These are phyloP conservation scores for Telmatochromis sp. DNA, from an alignment of 2,113 vertebrate species.

Conservation along the genomic window DNA sequence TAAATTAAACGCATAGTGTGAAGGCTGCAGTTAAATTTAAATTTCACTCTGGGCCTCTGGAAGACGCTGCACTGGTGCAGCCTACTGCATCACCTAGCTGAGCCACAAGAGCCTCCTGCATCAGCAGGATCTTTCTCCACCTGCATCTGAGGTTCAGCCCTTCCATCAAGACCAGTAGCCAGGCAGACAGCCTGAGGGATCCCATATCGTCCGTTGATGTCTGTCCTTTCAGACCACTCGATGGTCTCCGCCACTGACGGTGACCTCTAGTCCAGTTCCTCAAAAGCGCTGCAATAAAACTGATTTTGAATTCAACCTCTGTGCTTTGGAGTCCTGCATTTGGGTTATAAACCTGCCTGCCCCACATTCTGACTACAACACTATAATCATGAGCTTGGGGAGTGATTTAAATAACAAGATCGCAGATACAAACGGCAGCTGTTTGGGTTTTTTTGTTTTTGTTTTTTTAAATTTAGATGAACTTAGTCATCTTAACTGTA, in stretches of 20 bases:
- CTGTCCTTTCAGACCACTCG: background rate
- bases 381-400: background rate
- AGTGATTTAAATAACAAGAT: background rate
- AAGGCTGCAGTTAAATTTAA: background rate
- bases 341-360: background rate
- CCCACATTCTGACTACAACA: background rate
- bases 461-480: background rate
- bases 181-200: background rate
- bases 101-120: background rate
- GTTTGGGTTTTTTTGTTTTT: background rate
- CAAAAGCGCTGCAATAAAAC: background rate
- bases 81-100: background rate
- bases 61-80: background rate
- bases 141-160: background rate
- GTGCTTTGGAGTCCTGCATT: background rate
- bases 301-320: background rate
- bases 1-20: background rate
- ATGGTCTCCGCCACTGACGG: background rate
- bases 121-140: background rate
- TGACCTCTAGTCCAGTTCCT: background rate
- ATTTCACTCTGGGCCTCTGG: background rate
- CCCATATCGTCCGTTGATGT: fast-evolving
- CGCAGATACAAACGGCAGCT: fast-evolving
- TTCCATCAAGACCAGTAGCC: background rate
- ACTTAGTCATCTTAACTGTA: background rate